Evolutionary conservation across 2,888 invertebrate species (phyloP).

Genomic region (Allophyes oxyacanthae): DNA sequence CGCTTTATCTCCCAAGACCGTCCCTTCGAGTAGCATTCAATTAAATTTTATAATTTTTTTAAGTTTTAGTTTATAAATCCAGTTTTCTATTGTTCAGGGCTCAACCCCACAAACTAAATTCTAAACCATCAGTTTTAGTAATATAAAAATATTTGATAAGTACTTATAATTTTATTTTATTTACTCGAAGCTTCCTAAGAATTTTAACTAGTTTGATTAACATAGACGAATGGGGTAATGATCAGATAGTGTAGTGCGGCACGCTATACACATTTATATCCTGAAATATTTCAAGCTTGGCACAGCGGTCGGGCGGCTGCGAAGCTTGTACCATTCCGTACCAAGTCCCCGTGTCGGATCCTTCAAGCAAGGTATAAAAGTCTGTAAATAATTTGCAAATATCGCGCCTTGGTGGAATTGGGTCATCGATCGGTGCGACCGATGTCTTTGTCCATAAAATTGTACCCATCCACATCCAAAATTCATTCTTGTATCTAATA

Average conservation of each 20-base stretch:
- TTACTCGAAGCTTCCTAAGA: too few relatives aligned
- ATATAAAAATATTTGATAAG: too few relatives aligned
- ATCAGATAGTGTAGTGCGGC: neutral
- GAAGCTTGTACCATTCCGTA: constrained; percentile 24
- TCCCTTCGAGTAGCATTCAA: too few relatives aligned
- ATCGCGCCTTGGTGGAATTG: constrained; percentile 21
- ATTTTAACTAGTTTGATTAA: neutral
- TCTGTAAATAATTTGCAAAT: constrained; percentile 34
- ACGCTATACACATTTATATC: constrained; percentile 10
- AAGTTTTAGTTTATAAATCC: too few relatives aligned
- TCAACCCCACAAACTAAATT: too few relatives aligned
- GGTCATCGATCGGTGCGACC: constrained; percentile 41
- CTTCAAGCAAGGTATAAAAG: constrained; percentile 27
- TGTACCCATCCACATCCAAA: neutral
- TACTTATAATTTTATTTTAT: too few relatives aligned
- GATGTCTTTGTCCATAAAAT: constrained; percentile 14
- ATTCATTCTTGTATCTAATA: constrained; percentile 1
- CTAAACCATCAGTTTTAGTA: too few relatives aligned
- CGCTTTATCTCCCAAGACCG: too few relatives aligned
- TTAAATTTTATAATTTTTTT: too few relatives aligned
- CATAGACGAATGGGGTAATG: neutral
- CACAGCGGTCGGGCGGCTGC: neutral
- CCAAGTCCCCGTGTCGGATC: constrained; percentile 8
- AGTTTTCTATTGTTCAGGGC: too few relatives aligned
- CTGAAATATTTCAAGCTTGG: constrained; percentile 13